phyloP scores from a whole-genome alignment of 2,888 invertebrate species.

The Microplitis deprimator region DNA sequence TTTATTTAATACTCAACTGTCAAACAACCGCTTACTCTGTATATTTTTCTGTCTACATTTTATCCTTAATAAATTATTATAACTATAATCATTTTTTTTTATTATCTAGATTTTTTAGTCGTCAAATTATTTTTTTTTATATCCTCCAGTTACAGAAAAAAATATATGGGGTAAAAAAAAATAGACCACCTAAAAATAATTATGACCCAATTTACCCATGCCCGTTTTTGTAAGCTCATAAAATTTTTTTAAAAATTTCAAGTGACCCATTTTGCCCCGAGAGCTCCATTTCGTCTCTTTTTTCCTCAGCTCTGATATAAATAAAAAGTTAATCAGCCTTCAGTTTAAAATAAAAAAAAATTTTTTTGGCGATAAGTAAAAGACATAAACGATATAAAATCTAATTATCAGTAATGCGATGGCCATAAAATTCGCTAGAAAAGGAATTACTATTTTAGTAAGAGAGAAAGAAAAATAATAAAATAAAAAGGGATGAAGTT shows the following conservation, averaged over 20 bases:
- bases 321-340: not conserved
- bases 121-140: too few relatives aligned
- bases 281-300: too few relatives aligned
- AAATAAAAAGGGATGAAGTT: conserved; percentile 22
- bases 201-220: too few relatives aligned
- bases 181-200: too few relatives aligned
- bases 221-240: too few relatives aligned
- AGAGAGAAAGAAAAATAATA: not conserved
- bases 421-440: conserved; percentile 58
- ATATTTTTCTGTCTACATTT: not conserved
- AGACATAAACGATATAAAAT: conserved; percentile 56
- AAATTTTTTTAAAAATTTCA: too few relatives aligned
- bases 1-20: conserved; percentile 27
- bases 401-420: conserved; percentile 66
- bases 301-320: too few relatives aligned
- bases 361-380: conserved; percentile 7
- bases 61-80: not conserved
- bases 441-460: too few relatives aligned
- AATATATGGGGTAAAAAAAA: too few relatives aligned
- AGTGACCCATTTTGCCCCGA: too few relatives aligned
- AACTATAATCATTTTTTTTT: not conserved
- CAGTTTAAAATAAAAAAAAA: not conserved
- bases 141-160: too few relatives aligned
- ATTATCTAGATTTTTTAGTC: too few relatives aligned
- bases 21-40: conserved; percentile 7